A percentile compares a stretch with the other conserved stretches of the same genome.
These are phyloP conservation scores for Notocelia uddmanniana DNA, from an alignment of 2,888 invertebrate genomes.

Conservation along the genomic window DNA sequence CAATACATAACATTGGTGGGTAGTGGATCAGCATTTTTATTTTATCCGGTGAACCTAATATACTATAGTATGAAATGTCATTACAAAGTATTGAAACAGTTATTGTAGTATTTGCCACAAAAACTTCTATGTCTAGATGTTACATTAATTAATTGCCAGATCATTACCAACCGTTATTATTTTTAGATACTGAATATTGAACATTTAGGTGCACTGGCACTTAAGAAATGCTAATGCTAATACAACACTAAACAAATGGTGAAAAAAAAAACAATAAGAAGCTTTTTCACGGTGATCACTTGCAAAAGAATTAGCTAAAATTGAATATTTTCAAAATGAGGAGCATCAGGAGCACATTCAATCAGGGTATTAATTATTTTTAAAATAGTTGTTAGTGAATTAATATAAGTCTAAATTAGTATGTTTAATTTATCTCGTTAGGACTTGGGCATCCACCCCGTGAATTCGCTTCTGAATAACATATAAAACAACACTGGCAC, in stretches of 20 bases:
- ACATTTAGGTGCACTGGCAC: conserved; percentile 12
- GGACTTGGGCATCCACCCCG: not conserved
- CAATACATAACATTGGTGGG: too few relatives aligned
- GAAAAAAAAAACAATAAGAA: not conserved
- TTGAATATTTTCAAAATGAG: not conserved
- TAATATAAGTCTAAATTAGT: not conserved
- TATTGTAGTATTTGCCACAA: too few relatives aligned
- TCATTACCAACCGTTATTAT: not conserved
- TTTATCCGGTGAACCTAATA: too few relatives aligned
- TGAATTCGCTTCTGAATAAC: conserved; percentile 45
- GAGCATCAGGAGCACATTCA: not conserved
- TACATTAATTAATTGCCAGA: not conserved
- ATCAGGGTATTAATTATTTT: not conserved
- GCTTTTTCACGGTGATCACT: not conserved
- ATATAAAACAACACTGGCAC: too few relatives aligned
- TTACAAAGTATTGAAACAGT: too few relatives aligned
- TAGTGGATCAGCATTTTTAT: too few relatives aligned
- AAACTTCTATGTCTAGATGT: too few relatives aligned
- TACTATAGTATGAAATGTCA: too few relatives aligned
- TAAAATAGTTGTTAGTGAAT: not conserved
- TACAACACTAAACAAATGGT: not conserved
- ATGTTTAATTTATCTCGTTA: not conserved
- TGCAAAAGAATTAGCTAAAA: not conserved
- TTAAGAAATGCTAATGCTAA: conserved; percentile 13
- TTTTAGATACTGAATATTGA: not conserved